Base-by-base conservation (phyloP, 2,113 vertebrate genomes). In the Myotis yumanensis region DNA sequence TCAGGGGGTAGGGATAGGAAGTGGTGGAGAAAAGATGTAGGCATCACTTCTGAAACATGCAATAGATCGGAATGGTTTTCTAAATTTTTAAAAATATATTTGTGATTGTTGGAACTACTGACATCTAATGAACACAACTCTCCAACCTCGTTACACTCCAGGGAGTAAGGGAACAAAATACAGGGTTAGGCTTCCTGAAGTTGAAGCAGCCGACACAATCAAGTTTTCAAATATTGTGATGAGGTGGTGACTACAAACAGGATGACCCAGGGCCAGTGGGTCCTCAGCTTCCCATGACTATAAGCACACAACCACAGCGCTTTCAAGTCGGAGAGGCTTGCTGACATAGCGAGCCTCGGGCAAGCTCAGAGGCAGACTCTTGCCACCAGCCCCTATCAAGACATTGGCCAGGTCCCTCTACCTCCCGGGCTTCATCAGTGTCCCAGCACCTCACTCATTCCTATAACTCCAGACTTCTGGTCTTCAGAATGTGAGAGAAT, bases 41-140 rank as follows among this genome's bases (percentile, higher is more conserved):
- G 40, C 10, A 5, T 77, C 82, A 10, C 40, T 54, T n/a, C 28
- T 37, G 35, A 92, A 75, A 30, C 75, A 7, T 3, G 23, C 48
- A 40, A 15, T 14, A 35, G 62, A 85, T 54, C 62, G 11, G 40
- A 90, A 52, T 5, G 72, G 23, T 66, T 68, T 72, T 86, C 54
- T 28, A 40, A 66, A 32, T 9, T 37, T 91, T 62, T 71, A n/a
- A 59, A 80, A 72, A 68, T 66, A 48, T 82, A 25, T 48, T 75
- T 93, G 90, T 93, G 90, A 96, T 95, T 96, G 92, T 92, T 96
- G 95, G 96, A 97, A 97, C 23, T 95, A 77, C 62, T 92, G 72
- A 83, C 79, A 20, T 89, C 92, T 93, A 89, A 77, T 89, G 97
- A 97, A 86, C 35, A 59, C 75, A 92, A 91, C 75, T 91, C 98